These are phyloP conservation scores for Elymnias hypermnestra DNA, from an alignment of 1,140 invertebrate genomes.

Conservation along the genomic window DNA sequence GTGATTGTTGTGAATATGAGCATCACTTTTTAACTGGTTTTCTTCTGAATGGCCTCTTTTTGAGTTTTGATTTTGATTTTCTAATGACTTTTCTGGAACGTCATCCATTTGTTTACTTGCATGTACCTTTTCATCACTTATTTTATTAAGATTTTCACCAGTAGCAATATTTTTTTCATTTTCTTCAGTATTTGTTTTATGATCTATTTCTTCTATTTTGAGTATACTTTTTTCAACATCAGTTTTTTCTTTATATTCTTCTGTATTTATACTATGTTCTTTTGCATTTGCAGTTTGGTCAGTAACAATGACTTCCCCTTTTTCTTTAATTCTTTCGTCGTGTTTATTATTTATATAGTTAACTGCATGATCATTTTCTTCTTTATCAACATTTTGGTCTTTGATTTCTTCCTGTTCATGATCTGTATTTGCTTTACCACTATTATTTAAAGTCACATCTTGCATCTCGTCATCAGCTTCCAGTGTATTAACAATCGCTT, in stretches of 20 bases:
- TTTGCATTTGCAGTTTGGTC: background rate
- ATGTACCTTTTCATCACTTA: constrained; percentile 10
- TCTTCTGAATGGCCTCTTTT: background rate
- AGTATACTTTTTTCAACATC: constrained; percentile 7
- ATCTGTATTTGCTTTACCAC: constrained; percentile 16
- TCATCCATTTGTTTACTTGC: background rate
- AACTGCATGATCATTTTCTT: constrained; percentile 9
- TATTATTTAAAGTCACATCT: constrained; percentile 15
- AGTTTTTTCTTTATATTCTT: constrained; percentile 10
- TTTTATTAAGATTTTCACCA: constrained; percentile 24
- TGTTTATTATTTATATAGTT: constrained; percentile 2
- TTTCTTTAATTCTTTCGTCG: background rate
- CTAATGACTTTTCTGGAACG: background rate
- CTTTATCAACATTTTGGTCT: constrained; percentile 19
- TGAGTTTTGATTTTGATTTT: background rate
- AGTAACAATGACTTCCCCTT: constrained; percentile 9
- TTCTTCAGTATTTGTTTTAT: constrained; percentile 5
- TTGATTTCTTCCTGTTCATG: constrained; percentile 1
- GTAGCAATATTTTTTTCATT: constrained; percentile 24
- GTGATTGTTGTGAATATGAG: background rate
- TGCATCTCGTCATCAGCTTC: too few relatives aligned
- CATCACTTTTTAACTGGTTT: constrained; percentile 8
- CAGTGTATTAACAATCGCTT: too few relatives aligned
- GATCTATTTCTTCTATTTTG: constrained; percentile 7
- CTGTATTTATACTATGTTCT: constrained; percentile 1